Conservation (phyloP, 37 sponge, comb jelly and placozoan species). For the Chondrilla cf. caribensis region DNA sequence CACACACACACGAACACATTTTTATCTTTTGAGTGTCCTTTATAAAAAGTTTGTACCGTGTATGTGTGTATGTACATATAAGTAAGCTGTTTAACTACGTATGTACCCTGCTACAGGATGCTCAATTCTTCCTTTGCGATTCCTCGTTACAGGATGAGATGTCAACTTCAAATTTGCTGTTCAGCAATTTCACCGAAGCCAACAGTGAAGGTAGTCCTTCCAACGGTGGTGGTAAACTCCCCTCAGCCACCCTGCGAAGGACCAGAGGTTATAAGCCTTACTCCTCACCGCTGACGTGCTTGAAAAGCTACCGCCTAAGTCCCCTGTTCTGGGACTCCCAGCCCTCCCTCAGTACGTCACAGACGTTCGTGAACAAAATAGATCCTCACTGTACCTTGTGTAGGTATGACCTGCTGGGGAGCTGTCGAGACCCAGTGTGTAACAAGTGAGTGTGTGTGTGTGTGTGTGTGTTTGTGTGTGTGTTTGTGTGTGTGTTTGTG, state of each 20-base stretch:
- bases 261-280: neutral
- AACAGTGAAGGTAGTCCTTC: too few species aligned
- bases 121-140: too few species aligned
- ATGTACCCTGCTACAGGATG: too few species aligned
- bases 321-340: slow-evolving; percentile 26
- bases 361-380: slow-evolving; percentile 47
- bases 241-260: neutral
- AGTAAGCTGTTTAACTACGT: too few species aligned
- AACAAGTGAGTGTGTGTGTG: neutral
- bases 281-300: slow-evolving; percentile 45
- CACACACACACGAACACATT: too few species aligned
- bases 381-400: slow-evolving; percentile 53
- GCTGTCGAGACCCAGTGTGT: slow-evolving; percentile 46
- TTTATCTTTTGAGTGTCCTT: too few species aligned
- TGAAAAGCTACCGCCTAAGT: slow-evolving; percentile 43
- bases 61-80: too few species aligned
- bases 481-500: neutral
- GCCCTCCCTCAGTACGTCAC: slow-evolving; percentile 22
- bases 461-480: slow-evolving; percentile 21
- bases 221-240: neutral
- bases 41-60: too few species aligned
- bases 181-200: too few species aligned
- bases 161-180: too few species aligned
- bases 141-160: too few species aligned
- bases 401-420: slow-evolving; percentile 44